Conservation (phyloP, 2,888 invertebrate genomes). For the Drosophila stalkeri region DNA sequence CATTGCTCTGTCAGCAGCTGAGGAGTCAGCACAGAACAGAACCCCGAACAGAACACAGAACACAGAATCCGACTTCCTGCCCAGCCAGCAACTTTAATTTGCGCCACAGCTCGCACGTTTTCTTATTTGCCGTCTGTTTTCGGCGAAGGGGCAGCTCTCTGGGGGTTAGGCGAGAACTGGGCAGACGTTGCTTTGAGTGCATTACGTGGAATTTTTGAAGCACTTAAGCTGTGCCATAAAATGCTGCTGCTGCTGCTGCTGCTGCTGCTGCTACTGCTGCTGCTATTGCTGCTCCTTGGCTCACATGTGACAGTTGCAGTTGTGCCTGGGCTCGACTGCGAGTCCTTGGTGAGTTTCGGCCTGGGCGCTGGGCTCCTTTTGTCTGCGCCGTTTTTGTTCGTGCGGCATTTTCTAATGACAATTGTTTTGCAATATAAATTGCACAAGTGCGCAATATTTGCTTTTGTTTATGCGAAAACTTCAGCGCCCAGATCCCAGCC, state of each 20-base stretch:
- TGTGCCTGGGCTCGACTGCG: slow-evolving; percentile 39
- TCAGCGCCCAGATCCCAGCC: slow-evolving; percentile 47
- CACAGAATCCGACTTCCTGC: slow-evolving; percentile 55
- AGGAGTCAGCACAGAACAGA: slow-evolving; percentile 56
- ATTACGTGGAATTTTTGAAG: slow-evolving; percentile 83
- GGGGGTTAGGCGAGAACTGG: slow-evolving; percentile 46
- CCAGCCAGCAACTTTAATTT: slow-evolving; percentile 72
- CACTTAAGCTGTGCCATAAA: slow-evolving; percentile 80
- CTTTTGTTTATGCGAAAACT: slow-evolving; percentile 80
- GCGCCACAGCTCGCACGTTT: slow-evolving; percentile 78
- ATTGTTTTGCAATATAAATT: slow-evolving; percentile 84
- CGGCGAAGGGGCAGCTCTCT: slow-evolving; percentile 23
- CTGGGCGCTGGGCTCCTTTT: slow-evolving; percentile 53
- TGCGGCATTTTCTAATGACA: slow-evolving; percentile 83
- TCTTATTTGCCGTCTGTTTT: slow-evolving; percentile 76
- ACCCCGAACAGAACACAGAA: slow-evolving; percentile 29
- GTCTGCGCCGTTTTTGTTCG: slow-evolving; percentile 80
- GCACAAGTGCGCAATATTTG: slow-evolving; percentile 84
- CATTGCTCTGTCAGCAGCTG: slow-evolving; percentile 76
- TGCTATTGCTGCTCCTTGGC: slow-evolving; percentile 42
- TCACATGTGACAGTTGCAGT: slow-evolving; percentile 71
- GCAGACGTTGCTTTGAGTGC: slow-evolving; percentile 81
- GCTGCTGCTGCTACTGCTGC: slow-evolving; percentile 40
- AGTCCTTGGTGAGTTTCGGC: slow-evolving; percentile 62
- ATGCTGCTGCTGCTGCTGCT: slow-evolving; percentile 65